phyloP scores from a whole-genome alignment of 1,140 invertebrate genomes.

The Eulimnadia texana region DNA sequence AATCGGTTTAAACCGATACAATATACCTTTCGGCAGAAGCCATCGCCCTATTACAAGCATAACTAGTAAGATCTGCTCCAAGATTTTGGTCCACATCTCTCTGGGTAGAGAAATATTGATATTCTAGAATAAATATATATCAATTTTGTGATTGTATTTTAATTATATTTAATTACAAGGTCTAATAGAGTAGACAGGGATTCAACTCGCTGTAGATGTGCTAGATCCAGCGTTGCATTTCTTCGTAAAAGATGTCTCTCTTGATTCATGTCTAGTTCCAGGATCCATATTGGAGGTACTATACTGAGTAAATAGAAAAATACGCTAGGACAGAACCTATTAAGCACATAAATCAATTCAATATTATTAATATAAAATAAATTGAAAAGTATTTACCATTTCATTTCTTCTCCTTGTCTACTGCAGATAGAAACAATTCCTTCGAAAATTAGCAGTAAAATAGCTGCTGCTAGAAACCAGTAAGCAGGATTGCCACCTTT shows the following conservation, averaged over 20 bases:
- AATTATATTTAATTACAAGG: no score
- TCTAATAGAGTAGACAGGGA: conserved; percentile 1
- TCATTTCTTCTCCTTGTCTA: conserved; percentile 23
- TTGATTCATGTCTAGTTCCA: conserved; percentile 67
- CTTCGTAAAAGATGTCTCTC: conserved; percentile 26
- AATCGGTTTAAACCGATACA: no score
- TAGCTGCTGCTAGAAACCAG: conserved; percentile 19
- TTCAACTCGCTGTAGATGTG: not conserved
- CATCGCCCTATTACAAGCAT: conserved; percentile 73
- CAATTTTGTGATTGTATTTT: no score
- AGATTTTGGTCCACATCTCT: conserved; percentile 30
- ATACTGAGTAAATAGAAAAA: conserved; percentile 67
- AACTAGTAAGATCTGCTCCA: conserved; percentile 77
- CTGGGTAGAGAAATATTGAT: conserved; percentile 10
- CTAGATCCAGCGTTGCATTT: not conserved
- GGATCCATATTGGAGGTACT: conserved; percentile 67
- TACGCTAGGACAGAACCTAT: conserved; percentile 75
- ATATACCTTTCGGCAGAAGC: conserved; percentile 61
- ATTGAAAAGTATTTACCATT: conserved; percentile 20
- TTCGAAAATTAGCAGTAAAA: conserved; percentile 22
- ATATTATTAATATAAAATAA: not conserved
- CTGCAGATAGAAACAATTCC: conserved; percentile 23
- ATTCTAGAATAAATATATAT: not conserved
- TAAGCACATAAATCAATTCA: not conserved
- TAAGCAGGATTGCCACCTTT: conserved; percentile 18